Conservation (phyloP, 2,797 vertebrate genomes). For the Knipowitschia caucasica region DNA sequence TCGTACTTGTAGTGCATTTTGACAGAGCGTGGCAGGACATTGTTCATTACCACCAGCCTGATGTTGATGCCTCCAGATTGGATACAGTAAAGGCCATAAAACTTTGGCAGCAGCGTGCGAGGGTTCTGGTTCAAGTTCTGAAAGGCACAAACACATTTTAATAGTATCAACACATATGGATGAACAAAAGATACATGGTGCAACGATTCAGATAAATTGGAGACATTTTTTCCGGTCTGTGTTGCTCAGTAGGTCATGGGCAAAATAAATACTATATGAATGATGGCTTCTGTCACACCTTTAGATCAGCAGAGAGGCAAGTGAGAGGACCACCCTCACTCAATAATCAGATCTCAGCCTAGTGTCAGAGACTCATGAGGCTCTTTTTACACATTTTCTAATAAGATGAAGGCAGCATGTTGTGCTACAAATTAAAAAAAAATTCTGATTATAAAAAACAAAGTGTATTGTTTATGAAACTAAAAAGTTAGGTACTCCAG, state of each 20-base stretch:
- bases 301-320: no score
- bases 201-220: no score
- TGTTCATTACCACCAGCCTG: slow-evolving; percentile 97
- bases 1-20: slow-evolving; percentile 97
- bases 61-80: slow-evolving; percentile 97
- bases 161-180: not conserved
- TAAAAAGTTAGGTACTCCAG: no score
- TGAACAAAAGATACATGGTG: not conserved
- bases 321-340: no score
- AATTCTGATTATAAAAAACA: no score
- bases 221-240: not conserved
- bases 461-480: no score
- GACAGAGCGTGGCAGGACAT: slow-evolving; percentile 88
- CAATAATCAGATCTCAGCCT: no score
- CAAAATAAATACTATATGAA: not conserved
- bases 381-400: no score
- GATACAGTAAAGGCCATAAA: slow-evolving; percentile 96
- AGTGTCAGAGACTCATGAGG: no score
- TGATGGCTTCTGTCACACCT: no score
- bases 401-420: no score
- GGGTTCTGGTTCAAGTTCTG: slow-evolving; percentile 99
- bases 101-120: slow-evolving; percentile 94
- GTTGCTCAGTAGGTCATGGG: not conserved
- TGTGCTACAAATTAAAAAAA: no score
- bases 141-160: not conserved